Conservation (phyloP, 2,113 vertebrate species). For the Urocolius indicus region DNA sequence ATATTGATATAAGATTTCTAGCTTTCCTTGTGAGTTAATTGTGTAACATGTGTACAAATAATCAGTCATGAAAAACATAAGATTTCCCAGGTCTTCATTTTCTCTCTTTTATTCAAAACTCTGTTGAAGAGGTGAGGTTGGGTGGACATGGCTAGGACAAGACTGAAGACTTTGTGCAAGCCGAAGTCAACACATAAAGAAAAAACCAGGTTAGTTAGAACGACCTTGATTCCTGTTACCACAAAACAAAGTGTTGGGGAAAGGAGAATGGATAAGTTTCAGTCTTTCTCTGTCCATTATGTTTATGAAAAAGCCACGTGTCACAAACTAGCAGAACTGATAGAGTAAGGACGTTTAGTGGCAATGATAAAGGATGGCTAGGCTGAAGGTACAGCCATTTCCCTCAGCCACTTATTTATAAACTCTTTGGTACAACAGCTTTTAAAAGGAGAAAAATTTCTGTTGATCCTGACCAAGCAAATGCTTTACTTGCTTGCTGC, state of each 20-base stretch:
- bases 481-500: not conserved
- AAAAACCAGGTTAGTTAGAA: not conserved
- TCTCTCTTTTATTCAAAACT: not conserved
- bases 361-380: not conserved
- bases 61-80: not conserved
- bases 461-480: not conserved
- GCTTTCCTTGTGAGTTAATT: constrained; percentile 5
- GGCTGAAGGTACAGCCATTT: not conserved
- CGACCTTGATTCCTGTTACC: not conserved
- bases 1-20: not conserved
- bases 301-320: not conserved
- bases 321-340: not conserved
- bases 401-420: not conserved
- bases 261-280: not conserved
- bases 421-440: not conserved
- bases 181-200: not conserved
- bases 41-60: not conserved
- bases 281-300: not conserved
- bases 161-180: not conserved
- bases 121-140: not conserved
- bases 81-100: not conserved
- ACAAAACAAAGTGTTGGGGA: not conserved
- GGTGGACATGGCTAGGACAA: not conserved
- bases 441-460: not conserved
- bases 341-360: not conserved